Evolutionary conservation across 2,113 vertebrate genomes (phyloP).

Genomic region (Illadopsis cleaveri): DNA sequence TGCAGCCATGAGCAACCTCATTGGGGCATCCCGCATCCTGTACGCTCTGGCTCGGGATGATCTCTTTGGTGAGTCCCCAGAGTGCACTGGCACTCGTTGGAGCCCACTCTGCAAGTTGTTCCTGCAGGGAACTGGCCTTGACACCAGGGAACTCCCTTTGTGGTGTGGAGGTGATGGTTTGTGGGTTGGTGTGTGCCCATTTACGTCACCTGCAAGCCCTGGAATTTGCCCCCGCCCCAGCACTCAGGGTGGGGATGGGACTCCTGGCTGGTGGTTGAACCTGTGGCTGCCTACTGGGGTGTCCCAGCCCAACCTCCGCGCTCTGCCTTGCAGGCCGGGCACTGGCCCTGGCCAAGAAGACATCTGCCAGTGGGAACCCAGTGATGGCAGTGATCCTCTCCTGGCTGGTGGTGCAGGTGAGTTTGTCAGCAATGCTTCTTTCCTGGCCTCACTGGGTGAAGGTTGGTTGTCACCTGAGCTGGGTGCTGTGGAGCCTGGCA

Average conservation of each 20-base stretch:
- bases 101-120: neutral
- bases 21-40: slow-evolving; percentile 89
- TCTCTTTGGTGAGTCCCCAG: slow-evolving; percentile 81
- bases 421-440: neutral
- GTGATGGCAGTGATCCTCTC: slow-evolving; percentile 87
- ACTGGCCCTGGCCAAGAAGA: slow-evolving; percentile 81
- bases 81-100: fast-evolving
- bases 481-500: neutral
- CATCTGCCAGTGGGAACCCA: slow-evolving; percentile 83
- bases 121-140: neutral
- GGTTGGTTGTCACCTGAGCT: neutral
- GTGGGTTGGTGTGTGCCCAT: neutral
- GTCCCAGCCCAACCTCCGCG: neutral
- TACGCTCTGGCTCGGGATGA: slow-evolving; percentile 87
- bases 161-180: neutral
- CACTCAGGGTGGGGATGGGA: neutral
- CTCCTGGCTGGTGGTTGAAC: neutral
- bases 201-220: neutral
- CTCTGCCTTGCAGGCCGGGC: slow-evolving; percentile 71
- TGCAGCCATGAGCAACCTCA: slow-evolving; percentile 89
- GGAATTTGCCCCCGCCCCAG: neutral
- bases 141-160: neutral
- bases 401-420: slow-evolving; percentile 90
- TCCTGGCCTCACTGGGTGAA: fast-evolving
- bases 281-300: neutral